Evolutionary conservation across 2,113 vertebrate genomes (phyloP).

Genomic region (Oophaga pumilio): DNA sequence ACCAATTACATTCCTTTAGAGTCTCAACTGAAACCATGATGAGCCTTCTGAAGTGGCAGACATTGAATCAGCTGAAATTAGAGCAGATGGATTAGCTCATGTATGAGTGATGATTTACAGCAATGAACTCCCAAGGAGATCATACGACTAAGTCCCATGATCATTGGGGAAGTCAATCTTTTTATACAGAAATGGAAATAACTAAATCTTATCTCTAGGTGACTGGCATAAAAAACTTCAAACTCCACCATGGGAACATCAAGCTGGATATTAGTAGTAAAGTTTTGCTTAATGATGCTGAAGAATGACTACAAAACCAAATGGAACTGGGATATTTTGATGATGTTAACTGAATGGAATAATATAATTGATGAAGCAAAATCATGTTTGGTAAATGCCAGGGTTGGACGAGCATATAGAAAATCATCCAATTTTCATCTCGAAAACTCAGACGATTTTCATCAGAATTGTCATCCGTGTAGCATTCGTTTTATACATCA

Average conservation of each 20-base stretch:
- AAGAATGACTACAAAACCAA: not conserved
- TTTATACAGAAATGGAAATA: not conserved
- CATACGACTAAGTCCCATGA: not conserved
- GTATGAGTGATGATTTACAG: not conserved
- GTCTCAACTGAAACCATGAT: constrained; percentile 11
- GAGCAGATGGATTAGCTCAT: constrained; percentile 11
- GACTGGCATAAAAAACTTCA: not conserved
- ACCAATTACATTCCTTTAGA: constrained; percentile 14
- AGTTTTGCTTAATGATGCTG: not conserved
- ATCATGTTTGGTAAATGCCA: too few relatives aligned
- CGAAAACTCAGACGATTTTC: too few relatives aligned
- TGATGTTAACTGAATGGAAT: too few relatives aligned
- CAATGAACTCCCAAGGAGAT: not conserved
- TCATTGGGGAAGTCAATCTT: not conserved
- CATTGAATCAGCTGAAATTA: constrained; percentile 13
- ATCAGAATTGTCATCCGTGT: too few relatives aligned
- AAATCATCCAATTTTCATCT: too few relatives aligned
- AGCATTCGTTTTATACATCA: too few relatives aligned
- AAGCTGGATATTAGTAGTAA: not conserved
- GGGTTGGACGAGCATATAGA: too few relatives aligned
- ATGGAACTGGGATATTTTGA: not conserved
- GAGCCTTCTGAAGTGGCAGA: not conserved
- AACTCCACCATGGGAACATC: not conserved
- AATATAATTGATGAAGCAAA: too few relatives aligned
- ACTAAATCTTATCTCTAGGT: not conserved